Percentiles rank a stretch among this genome's conserved stretches.
Evolutionary conservation across 2,797 vertebrate species (phyloP).

Genomic region (Mus minutoides): DNA sequence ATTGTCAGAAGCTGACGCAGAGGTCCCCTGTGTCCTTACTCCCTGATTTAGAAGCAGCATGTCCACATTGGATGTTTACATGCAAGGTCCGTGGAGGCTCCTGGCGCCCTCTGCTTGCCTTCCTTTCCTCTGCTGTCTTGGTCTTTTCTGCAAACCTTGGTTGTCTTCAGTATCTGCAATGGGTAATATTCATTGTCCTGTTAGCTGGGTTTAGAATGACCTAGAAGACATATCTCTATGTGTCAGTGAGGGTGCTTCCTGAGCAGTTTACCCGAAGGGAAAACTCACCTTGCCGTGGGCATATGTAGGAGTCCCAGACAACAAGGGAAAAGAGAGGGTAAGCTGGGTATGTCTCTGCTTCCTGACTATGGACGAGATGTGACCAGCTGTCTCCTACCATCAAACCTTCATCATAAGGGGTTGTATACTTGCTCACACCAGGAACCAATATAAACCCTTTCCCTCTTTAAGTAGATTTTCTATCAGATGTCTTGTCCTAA

Average conservation of each 20-base stretch:
- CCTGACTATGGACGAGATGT: not conserved
- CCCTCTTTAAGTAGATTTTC: not conserved
- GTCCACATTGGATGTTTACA: not conserved
- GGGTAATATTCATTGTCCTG: not conserved
- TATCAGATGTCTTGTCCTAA: not conserved
- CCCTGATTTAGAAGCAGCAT: not conserved
- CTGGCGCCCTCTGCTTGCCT: not conserved
- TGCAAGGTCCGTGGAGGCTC: not conserved
- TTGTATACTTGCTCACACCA: not conserved
- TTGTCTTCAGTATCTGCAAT: not conserved
- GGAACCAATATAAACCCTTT: not conserved
- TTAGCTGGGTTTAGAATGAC: not conserved
- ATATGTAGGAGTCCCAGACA: not conserved
- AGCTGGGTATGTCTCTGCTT: not conserved
- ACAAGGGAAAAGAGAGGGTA: not conserved
- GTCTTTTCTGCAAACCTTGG: not conserved
- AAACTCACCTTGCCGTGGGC: not conserved
- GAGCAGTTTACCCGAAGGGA: not conserved
- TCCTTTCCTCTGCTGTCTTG: not conserved
- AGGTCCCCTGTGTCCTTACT: not conserved
- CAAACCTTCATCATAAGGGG: not conserved
- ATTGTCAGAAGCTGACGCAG: not conserved
- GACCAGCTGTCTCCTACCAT: not conserved
- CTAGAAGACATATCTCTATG: not conserved
- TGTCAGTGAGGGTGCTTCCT: not conserved